Conservation (phyloP, 2,113 vertebrate genomes). For the Pholis gunnellus region DNA sequence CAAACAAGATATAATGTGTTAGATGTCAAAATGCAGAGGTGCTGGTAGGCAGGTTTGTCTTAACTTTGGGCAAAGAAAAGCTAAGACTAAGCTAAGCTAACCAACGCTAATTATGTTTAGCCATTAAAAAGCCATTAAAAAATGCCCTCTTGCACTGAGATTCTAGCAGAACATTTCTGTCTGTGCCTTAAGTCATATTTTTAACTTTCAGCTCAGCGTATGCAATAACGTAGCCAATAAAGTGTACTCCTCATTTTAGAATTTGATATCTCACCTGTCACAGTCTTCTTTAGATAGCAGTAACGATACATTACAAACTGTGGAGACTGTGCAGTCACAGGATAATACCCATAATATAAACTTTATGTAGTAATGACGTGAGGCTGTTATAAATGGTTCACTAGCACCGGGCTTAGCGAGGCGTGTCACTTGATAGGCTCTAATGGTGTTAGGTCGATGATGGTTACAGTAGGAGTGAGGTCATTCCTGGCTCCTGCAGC, state of each 20-base stretch:
- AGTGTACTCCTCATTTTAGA: not conserved
- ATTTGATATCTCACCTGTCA: not conserved
- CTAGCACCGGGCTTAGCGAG: conserved; percentile 63
- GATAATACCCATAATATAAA: conserved; percentile 32
- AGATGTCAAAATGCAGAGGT: too few species aligned
- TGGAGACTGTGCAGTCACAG: not conserved
- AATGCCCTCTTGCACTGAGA: not conserved
- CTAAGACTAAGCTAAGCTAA: not conserved
- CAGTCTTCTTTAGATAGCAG: not conserved
- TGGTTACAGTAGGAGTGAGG: conserved; percentile 70
- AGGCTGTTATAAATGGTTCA: conserved; percentile 75
- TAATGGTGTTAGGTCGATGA: conserved; percentile 72
- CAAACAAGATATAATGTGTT: not conserved
- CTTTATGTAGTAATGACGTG: conserved; percentile 57
- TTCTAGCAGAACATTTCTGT: not conserved
- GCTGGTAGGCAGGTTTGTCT: not conserved
- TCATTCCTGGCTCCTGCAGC: conserved; percentile 72
- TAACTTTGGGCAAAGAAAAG: not conserved
- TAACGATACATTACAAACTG: not conserved
- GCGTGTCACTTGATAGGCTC: conserved; percentile 71
- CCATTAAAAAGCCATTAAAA: not conserved
- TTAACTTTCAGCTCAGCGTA: not conserved
- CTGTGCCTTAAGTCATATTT: not conserved
- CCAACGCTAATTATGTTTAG: not conserved
- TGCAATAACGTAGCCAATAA: not conserved